Evolutionary conservation across 2,113 vertebrate species (phyloP).

Genomic region (Lasiurus cinereus): DNA sequence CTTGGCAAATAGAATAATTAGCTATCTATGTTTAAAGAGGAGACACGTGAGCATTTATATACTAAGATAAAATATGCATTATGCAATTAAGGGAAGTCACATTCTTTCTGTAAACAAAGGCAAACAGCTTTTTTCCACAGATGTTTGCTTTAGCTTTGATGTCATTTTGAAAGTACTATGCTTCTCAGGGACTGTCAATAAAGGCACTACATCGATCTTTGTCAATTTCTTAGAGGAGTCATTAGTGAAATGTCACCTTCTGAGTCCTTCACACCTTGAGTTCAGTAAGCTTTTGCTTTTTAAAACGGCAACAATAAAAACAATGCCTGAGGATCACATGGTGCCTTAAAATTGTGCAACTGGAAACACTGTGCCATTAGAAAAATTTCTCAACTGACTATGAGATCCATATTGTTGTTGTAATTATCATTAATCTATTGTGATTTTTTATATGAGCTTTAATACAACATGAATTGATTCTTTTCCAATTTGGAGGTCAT

Average conservation of each 20-base stretch:
- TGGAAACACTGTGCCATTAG: background rate
- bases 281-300: slow-evolving; percentile 75
- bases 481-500: background rate
- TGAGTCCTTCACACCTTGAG: slow-evolving; percentile 74
- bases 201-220: slow-evolving; percentile 86
- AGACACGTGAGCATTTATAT: slow-evolving; percentile 66
- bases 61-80: slow-evolving; percentile 66
- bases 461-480: background rate
- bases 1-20: slow-evolving; percentile 68
- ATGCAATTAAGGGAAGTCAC: slow-evolving; percentile 36
- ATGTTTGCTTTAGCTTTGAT: slow-evolving; percentile 49
- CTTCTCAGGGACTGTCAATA: slow-evolving; percentile 81
- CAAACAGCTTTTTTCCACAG: slow-evolving; percentile 51
- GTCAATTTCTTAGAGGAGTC: slow-evolving; percentile 84
- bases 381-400: background rate
- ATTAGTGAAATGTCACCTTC: slow-evolving; percentile 90
- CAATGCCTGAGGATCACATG: background rate
- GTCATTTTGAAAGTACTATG: slow-evolving; percentile 79
- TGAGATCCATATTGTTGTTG: background rate
- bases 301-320: slow-evolving; percentile 73
- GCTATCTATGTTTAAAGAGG: slow-evolving; percentile 51
- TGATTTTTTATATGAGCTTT: no score
- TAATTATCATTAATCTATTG: background rate
- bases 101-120: slow-evolving; percentile 68
- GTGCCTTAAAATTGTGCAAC: background rate